phyloP scores from a whole-genome alignment of 1,140 invertebrate genomes.

The Drosophila ohnishii region DNA sequence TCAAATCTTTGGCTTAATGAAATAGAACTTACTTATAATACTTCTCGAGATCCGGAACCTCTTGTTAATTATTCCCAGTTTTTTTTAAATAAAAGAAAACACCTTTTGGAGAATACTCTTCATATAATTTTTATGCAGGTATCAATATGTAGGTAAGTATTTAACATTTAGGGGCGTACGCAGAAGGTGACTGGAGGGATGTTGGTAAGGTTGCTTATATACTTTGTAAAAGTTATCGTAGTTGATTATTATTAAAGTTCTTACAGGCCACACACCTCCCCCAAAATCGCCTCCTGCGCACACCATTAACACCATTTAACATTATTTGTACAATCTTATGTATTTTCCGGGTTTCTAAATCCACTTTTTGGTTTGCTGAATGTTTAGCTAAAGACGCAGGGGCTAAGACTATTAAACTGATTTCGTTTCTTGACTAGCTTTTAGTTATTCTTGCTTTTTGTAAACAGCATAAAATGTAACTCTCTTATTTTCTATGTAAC shows the following conservation, averaged over 20 bases:
- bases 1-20: neutral
- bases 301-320: constrained; percentile 23
- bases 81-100: neutral
- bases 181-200: constrained; percentile 9
- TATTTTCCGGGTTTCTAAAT: constrained; percentile 16
- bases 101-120: constrained; percentile 27
- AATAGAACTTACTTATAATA: neutral
- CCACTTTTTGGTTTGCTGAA: constrained; percentile 12
- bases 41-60: neutral
- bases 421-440: constrained; percentile 58
- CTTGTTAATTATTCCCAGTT: too few relatives aligned
- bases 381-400: constrained; percentile 26
- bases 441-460: constrained; percentile 62
- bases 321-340: constrained; percentile 42
- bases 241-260: neutral
- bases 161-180: constrained; percentile 24
- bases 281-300: constrained; percentile 2
- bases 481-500: constrained; percentile 35
- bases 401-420: constrained; percentile 37
- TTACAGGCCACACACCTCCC: neutral
- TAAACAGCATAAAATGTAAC: constrained; percentile 77
- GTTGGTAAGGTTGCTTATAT: neutral
- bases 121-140: constrained; percentile 44
- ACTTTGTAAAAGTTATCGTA: constrained; percentile 24
- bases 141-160: constrained; percentile 36